phyloP scores from a whole-genome alignment of 1,140 invertebrate species.

The Drosophila truncata region DNA sequence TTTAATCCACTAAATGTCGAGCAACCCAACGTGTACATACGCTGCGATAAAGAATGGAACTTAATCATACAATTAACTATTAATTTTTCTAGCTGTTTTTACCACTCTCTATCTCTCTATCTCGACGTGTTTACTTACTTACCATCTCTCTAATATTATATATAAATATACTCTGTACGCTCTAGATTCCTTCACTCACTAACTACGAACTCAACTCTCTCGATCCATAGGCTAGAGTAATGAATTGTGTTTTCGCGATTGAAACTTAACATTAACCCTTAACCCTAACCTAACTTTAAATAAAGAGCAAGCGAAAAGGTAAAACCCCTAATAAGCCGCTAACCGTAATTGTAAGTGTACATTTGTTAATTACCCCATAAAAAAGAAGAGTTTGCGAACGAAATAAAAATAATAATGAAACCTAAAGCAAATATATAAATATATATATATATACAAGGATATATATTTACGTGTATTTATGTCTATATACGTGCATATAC shows the following conservation, averaged over 20 bases:
- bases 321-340: slow-evolving; percentile 55
- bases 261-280: slow-evolving; percentile 50
- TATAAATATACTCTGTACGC: slow-evolving; percentile 12
- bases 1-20: slow-evolving; percentile 47
- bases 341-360: slow-evolving; percentile 74
- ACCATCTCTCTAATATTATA: slow-evolving; percentile 24
- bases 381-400: slow-evolving; percentile 59
- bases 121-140: slow-evolving; percentile 41
- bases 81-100: slow-evolving; percentile 28
- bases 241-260: slow-evolving; percentile 68
- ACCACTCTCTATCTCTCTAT: slow-evolving; percentile 9
- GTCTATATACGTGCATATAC: slow-evolving; percentile 47
- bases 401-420: slow-evolving; percentile 27
- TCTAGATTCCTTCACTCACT: slow-evolving; percentile 29
- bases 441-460: slow-evolving; percentile 42
- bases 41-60: slow-evolving; percentile 18
- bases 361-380: slow-evolving; percentile 78
- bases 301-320: slow-evolving; percentile 30
- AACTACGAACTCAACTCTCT: slow-evolving; percentile 34
- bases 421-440: slow-evolving; percentile 18
- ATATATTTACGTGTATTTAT: slow-evolving; percentile 59
- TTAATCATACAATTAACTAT: slow-evolving; percentile 29
- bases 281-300: slow-evolving; percentile 28
- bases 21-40: slow-evolving; percentile 58
- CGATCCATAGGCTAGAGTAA: slow-evolving; percentile 75